phyloP scores from a whole-genome alignment of 2,888 invertebrate genomes.

The Rhingia rostrata region DNA sequence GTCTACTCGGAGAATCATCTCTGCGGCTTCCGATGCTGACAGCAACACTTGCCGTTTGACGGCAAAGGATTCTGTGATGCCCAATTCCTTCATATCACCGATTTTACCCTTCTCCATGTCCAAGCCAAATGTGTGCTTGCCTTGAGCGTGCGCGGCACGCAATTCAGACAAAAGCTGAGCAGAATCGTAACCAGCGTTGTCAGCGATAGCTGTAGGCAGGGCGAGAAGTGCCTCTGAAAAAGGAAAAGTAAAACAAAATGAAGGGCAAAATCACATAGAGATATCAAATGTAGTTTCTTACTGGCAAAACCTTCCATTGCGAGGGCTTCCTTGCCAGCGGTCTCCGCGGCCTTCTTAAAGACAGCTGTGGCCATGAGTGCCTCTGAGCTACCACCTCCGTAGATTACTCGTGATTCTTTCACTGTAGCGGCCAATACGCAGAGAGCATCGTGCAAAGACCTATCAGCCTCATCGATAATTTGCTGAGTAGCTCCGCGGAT shows the following conservation, averaged over 20 bases:
- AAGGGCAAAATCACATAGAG: neutral
- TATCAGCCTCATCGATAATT: conserved; percentile 98
- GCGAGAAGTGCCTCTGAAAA: conserved; percentile 88
- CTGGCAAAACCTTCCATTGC: conserved; percentile 97
- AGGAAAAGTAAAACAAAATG: neutral
- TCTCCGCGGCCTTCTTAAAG: conserved; percentile 90
- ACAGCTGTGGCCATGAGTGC: conserved; percentile 98
- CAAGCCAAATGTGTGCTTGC: conserved; percentile 86
- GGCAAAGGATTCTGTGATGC: conserved; percentile 97
- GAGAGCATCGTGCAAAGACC: conserved; percentile 98
- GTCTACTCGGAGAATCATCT: conserved; percentile 99
- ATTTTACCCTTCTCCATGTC: conserved; percentile 95
- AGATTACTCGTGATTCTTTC: conserved; percentile 94
- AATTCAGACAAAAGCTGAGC: conserved; percentile 96
- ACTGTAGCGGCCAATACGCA: conserved; percentile 98
- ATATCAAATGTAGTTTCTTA: conserved; percentile 69
- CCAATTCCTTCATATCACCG: conserved; percentile 94
- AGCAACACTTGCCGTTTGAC: conserved; percentile 98
- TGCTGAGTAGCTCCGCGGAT: conserved; percentile 99
- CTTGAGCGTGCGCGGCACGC: conserved; percentile 94
- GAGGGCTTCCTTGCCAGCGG: conserved; percentile 97
- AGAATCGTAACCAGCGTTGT: conserved; percentile 99
- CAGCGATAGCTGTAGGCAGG: conserved; percentile 97
- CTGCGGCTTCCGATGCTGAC: conserved; percentile 98
- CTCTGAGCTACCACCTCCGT: conserved; percentile 97